phyloP scores from a whole-genome alignment of 2,113 vertebrate species.

The Spea multiplicata region DNA sequence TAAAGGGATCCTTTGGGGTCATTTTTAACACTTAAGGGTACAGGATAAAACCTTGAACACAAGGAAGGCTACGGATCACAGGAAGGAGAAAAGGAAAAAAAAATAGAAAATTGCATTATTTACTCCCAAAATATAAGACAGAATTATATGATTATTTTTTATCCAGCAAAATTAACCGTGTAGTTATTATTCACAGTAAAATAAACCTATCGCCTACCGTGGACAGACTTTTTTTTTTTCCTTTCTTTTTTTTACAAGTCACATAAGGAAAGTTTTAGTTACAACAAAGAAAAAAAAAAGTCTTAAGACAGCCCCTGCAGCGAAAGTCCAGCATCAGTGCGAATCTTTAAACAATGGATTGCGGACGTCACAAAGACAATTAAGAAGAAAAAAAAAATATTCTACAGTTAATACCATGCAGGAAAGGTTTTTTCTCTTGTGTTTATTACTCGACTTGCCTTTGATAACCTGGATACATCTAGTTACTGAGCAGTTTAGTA shows the following conservation, averaged over 20 bases:
- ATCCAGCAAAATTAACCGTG: slow-evolving; percentile 50
- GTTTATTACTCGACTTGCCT: slow-evolving; percentile 80
- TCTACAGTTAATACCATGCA: slow-evolving; percentile 78
- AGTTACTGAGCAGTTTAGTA: slow-evolving; percentile 81
- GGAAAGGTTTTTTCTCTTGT: slow-evolving; percentile 62
- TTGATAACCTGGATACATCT: slow-evolving; percentile 84
- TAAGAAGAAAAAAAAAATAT: slow-evolving; percentile 61
- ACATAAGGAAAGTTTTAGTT: slow-evolving; percentile 62
- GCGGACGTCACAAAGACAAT: slow-evolving; percentile 75
- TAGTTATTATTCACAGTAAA: slow-evolving; percentile 63
- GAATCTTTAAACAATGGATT: slow-evolving; percentile 65
- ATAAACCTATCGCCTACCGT: slow-evolving; percentile 58
- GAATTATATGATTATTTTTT: slow-evolving; percentile 53
- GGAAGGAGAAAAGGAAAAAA: slow-evolving; percentile 44
- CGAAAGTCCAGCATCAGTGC: slow-evolving; percentile 74
- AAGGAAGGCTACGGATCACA: slow-evolving; percentile 62
- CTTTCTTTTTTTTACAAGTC: slow-evolving; percentile 48
- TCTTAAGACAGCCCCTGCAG: slow-evolving; percentile 66
- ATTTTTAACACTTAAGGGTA: slow-evolving; percentile 91
- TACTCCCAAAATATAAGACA: slow-evolving; percentile 57
- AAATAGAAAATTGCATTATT: slow-evolving; percentile 40
- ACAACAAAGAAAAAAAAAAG: slow-evolving; percentile 71
- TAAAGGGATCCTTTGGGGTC: slow-evolving; percentile 60
- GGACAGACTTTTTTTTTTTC: slow-evolving; percentile 53
- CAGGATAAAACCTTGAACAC: slow-evolving; percentile 63